A percentile compares a stretch with the other conserved stretches of the same genome.
These are phyloP conservation scores for Strigamia maritima DNA, from an alignment of 2,888 invertebrate genomes.

Conservation along the genomic window DNA sequence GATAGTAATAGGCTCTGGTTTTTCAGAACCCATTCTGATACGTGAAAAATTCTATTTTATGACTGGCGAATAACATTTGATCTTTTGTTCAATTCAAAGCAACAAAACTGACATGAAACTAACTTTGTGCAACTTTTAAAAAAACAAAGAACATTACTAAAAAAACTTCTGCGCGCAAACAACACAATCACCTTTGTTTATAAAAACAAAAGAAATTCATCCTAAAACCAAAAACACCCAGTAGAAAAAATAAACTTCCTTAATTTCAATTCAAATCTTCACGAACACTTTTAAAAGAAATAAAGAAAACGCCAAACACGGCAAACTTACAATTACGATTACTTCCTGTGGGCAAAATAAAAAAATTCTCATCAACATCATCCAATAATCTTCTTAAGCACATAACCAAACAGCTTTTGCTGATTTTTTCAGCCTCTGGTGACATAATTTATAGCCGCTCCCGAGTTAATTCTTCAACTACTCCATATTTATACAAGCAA, in stretches of 20 bases:
- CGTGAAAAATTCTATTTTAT: no score
- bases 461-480: background rate
- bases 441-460: slow-evolving; percentile 7
- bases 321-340: background rate
- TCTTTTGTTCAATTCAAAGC: no score
- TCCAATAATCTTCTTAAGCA: background rate
- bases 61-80: no score
- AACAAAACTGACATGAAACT: background rate
- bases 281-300: background rate
- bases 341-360: background rate
- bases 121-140: background rate
- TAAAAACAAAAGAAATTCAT: background rate
- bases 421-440: background rate
- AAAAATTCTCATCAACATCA: background rate
- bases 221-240: background rate
- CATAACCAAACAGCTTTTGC: background rate
- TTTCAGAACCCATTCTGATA: no score
- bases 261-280: background rate
- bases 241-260: background rate
- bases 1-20: no score
- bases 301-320: background rate
- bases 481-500: slow-evolving; percentile 13
- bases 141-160: no score
- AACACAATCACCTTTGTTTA: slow-evolving; percentile 8
- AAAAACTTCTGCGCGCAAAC: background rate